These are phyloP conservation scores for Lepisosteus osseus DNA, from an alignment of 2,113 vertebrate species.

Conservation along the genomic window DNA sequence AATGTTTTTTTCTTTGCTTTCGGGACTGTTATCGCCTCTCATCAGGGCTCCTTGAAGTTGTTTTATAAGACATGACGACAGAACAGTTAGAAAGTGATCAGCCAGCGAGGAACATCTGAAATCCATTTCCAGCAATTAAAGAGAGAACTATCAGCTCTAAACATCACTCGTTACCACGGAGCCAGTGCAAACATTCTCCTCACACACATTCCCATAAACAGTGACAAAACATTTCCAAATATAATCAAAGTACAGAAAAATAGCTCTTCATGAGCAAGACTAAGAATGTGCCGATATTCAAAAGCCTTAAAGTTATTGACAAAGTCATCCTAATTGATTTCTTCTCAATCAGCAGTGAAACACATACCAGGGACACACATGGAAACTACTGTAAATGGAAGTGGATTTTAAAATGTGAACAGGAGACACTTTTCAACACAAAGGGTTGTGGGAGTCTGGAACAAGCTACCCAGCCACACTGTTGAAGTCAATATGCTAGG, in stretches of 20 bases:
- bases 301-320: no score
- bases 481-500: no score
- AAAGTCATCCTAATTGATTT: no score
- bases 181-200: constrained; percentile 59
- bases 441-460: no score
- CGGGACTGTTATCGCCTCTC: constrained; percentile 60
- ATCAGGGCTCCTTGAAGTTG: constrained; percentile 63
- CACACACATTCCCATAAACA: constrained; percentile 46
- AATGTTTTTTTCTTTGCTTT: constrained; percentile 39
- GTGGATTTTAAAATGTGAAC: no score
- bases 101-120: constrained; percentile 68
- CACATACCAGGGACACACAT: no score
- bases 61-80: constrained; percentile 65
- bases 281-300: no score
- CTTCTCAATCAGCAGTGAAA: no score
- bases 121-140: constrained; percentile 73
- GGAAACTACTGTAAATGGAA: no score
- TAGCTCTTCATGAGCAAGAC: neutral
- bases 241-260: constrained; percentile 38
- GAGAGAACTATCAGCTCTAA: constrained; percentile 67
- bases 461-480: no score
- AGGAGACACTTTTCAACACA: no score
- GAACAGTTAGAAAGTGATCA: constrained; percentile 63
- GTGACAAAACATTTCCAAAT: constrained; percentile 64
- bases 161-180: constrained; percentile 66